These are phyloP conservation scores for Rhynchotus rufescens DNA, from an alignment of 2,797 vertebrate genomes.

Conservation along the genomic window DNA sequence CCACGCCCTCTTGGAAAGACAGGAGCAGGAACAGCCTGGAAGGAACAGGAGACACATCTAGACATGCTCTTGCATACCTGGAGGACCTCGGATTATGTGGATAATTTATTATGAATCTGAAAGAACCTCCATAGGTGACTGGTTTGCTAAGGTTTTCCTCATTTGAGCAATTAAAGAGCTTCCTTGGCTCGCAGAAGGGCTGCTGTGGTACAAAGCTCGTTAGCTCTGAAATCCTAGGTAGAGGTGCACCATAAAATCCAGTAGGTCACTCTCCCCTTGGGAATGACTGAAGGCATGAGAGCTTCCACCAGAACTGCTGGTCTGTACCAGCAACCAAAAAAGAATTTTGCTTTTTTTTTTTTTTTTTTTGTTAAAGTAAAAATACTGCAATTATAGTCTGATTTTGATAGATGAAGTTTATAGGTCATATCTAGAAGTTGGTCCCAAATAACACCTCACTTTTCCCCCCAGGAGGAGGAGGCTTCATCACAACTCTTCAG, in stretches of 20 bases:
- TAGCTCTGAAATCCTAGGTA: not conserved
- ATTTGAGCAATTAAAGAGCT: not conserved
- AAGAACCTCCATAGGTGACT: not conserved
- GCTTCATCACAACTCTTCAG: not conserved
- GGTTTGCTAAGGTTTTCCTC: not conserved
- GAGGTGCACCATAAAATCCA: not conserved
- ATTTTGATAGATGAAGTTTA: not conserved
- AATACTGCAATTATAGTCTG: not conserved
- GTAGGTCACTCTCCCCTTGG: not conserved
- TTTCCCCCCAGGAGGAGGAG: not conserved
- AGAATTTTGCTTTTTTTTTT: not conserved
- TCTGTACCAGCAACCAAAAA: not conserved
- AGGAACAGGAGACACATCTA: not conserved
- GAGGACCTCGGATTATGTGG: not conserved
- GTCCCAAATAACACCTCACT: not conserved
- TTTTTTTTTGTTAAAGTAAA: not conserved
- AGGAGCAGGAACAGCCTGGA: not conserved
- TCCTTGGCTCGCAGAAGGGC: not conserved
- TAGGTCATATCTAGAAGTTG: not conserved
- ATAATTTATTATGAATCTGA: not conserved
- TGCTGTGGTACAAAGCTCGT: not conserved
- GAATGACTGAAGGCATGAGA: not conserved
- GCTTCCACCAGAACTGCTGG: not conserved
- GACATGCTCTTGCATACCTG: not conserved
- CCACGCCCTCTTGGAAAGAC: accelerated